Evolutionary conservation across 1,140 invertebrate genomes (phyloP).

Genomic region (Eumeta japonica): DNA sequence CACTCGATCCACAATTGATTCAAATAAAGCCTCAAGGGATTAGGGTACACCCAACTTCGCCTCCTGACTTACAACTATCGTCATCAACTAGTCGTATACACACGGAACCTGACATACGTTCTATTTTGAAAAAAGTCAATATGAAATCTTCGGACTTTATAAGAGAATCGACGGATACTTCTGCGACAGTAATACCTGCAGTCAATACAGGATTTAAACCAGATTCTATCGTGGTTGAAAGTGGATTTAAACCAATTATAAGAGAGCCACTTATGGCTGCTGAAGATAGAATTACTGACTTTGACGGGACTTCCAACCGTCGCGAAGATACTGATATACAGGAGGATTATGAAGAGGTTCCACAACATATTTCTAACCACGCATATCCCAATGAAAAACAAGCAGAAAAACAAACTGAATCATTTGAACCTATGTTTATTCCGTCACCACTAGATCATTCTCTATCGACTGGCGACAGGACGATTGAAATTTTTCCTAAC

Average conservation of each 20-base stretch:
- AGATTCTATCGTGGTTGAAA: conserved; percentile 75
- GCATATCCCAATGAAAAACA: conserved; percentile 47
- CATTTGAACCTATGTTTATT: conserved; percentile 73
- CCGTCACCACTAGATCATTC: conserved; percentile 65
- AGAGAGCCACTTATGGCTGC: conserved; percentile 56
- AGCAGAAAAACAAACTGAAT: conserved; percentile 57
- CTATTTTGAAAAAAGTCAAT: too few species aligned
- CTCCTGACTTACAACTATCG: conserved; percentile 17
- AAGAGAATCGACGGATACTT: conserved; percentile 36
- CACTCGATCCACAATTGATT: conserved; percentile 49
- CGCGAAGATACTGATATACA: conserved; percentile 55
- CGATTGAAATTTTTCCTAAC: conserved; percentile 41
- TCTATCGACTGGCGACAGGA: conserved; percentile 41
- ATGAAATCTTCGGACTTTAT: conserved; percentile 56
- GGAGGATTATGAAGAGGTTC: conserved; percentile 52
- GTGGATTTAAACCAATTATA: conserved; percentile 81
- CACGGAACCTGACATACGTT: conserved; percentile 11
- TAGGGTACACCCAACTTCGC: conserved; percentile 18
- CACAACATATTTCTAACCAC: conserved; percentile 46
- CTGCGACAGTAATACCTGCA: conserved; percentile 45
- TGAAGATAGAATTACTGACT: conserved; percentile 55
- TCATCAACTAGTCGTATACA: conserved; percentile 17
- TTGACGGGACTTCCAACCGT: conserved; percentile 48
- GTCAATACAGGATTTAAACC: conserved; percentile 77
- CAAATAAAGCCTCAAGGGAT: conserved; percentile 30